phyloP scores from a whole-genome alignment of 2,797 vertebrate species.

The Salmo trutta region DNA sequence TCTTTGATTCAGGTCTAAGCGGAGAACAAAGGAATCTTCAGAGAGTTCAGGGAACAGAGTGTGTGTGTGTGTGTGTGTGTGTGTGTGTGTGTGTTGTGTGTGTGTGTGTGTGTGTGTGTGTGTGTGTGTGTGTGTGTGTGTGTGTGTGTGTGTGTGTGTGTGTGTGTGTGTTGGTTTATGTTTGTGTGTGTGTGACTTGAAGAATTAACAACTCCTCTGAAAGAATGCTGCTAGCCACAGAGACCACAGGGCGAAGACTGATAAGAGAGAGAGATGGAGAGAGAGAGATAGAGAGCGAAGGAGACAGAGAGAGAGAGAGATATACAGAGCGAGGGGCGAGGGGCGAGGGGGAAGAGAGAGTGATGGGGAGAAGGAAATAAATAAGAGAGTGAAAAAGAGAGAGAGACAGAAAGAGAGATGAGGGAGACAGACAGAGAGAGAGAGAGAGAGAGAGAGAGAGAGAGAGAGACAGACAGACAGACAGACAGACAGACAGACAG shows the following conservation, averaged over 20 bases:
- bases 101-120: not conserved
- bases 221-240: not conserved
- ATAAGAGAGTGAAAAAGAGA: too few relatives aligned
- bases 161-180: too few relatives aligned
- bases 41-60: not conserved
- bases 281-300: not conserved
- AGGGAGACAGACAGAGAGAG: too few relatives aligned
- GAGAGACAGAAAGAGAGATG: too few relatives aligned
- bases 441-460: too few relatives aligned
- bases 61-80: not conserved
- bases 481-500: too few relatives aligned
- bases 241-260: not conserved
- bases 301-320: conserved; percentile 5
- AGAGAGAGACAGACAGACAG: too few relatives aligned
- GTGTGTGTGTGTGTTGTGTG: too few relatives aligned
- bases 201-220: not conserved
- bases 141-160: not conserved
- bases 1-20: not conserved
- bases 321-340: too few relatives aligned
- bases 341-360: too few relatives aligned
- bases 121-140: not conserved
- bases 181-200: not conserved
- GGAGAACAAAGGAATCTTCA: not conserved
- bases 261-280: not conserved
- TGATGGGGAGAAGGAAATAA: too few relatives aligned